Evolutionary conservation across 92 coral and sea anemone species (phyloP), one percentile per base, ranked within the genome.

Genomic region (Umimayanthus kanabou): DNA sequence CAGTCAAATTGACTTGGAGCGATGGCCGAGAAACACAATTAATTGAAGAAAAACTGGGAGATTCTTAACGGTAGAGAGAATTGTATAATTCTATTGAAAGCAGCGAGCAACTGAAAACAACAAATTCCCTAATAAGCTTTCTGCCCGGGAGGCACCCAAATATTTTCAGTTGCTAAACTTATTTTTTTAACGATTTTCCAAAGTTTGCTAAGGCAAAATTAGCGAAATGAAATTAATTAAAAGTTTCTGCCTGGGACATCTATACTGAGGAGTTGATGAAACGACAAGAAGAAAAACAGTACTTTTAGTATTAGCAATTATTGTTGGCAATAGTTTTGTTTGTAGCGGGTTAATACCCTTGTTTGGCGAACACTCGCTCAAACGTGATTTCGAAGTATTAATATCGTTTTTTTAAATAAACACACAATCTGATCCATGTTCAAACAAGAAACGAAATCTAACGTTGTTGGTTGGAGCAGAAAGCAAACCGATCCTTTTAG

Each of bases 401-500:
- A 83, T 83, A 83, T 83, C 87, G 30, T 83, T 83, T 70, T 83
- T 47, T 43, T 13, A 83, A 83, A 83, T 71, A 83, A 83, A 83
- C 70, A 70, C 66, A 49, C 78, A 45, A 83, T 72, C 70, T 83
- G 87, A 83, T 83, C 87, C 37, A 42, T 71, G 76, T 84, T 85
- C 89, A 77, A 83, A 83, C 87, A 83, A 70, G 65, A 28, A 57
- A 18, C 77, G 13, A 70, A 70, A 83, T 72, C 18, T 67, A 29
- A 23, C 65, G 22, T 70, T 50, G 65, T 69, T 83, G 87, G 69
- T 83, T 69, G 61, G 87, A 45, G 77, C 42, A 43, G 64, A 42
- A 49, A 30, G 90, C 67, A 88, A 88, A 83, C 86, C 76, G 85
- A 91, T 85, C 88, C 58, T 43, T 77, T 88, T 79, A 89, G 85